These are phyloP conservation scores for Meandrusa payeni DNA, from an alignment of 2,888 invertebrate species.

Conservation along the genomic window DNA sequence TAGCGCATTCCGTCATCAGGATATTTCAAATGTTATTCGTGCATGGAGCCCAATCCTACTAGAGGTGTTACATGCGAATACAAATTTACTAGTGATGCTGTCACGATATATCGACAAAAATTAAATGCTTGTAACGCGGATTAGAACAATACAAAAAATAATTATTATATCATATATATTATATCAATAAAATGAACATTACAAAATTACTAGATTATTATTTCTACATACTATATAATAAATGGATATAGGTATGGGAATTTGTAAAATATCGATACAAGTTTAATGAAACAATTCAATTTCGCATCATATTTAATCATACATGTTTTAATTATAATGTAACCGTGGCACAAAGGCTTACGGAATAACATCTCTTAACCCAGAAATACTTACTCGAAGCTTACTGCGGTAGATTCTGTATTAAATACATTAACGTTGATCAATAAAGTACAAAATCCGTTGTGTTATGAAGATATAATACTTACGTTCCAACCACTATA, in stretches of 20 bases:
- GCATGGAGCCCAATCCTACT: constrained; percentile 45
- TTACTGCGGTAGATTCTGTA: constrained; percentile 5
- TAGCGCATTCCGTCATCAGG: constrained; percentile 70
- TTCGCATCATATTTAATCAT: constrained; percentile 35
- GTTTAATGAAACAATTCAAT: constrained; percentile 45
- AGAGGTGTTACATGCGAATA: constrained; percentile 45
- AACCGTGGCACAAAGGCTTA: background rate
- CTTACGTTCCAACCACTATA: constrained; percentile 43
- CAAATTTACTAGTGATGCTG: constrained; percentile 67
- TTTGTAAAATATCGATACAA: constrained; percentile 24
- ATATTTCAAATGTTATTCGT: constrained; percentile 64
- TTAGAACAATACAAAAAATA: constrained; percentile 17
- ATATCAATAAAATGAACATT: constrained; percentile 7
- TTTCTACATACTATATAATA: constrained; percentile 12
- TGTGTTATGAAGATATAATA: constrained; percentile 19
- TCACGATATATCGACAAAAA: constrained; percentile 30
- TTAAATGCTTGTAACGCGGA: constrained; percentile 27
- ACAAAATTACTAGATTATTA: constrained; percentile 13
- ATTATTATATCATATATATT: too few relatives aligned
- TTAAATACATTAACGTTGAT: background rate
- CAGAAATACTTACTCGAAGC: constrained; percentile 12
- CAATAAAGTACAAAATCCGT: constrained; percentile 14
- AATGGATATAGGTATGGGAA: constrained; percentile 14
- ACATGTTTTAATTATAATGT: background rate
- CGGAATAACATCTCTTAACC: constrained; percentile 3